Evolutionary conservation across 1,140 invertebrate genomes (phyloP).

Genomic region (Onthophagus taurus): DNA sequence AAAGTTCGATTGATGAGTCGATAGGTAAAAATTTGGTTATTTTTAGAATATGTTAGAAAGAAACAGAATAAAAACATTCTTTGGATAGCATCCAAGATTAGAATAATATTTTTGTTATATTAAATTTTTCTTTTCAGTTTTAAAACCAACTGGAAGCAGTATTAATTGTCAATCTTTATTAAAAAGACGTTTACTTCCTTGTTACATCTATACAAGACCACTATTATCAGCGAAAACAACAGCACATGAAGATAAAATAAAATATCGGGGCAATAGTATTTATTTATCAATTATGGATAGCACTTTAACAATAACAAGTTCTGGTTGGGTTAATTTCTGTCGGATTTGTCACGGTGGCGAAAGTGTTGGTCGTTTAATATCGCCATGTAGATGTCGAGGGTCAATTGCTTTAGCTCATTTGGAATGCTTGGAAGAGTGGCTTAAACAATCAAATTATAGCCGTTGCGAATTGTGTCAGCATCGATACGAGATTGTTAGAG

Average conservation of each 20-base stretch:
- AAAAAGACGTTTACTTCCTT: too few species aligned
- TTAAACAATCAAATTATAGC: constrained; percentile 48
- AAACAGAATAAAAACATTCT: too few species aligned
- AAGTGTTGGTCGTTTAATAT: constrained; percentile 32
- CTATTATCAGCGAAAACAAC: constrained; percentile 25
- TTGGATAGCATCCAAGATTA: too few species aligned
- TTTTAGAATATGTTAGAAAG: too few species aligned
- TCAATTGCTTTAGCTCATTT: constrained; percentile 58
- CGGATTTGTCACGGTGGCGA: constrained; percentile 36
- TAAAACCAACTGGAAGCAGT: too few species aligned
- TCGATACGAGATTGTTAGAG: constrained; percentile 41
- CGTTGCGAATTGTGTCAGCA: constrained; percentile 53
- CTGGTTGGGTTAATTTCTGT: constrained; percentile 25
- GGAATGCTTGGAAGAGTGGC: constrained; percentile 60
- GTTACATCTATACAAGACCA: constrained; percentile 21
- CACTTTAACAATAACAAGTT: constrained; percentile 11
- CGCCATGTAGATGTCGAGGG: constrained; percentile 40
- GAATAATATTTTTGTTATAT: too few species aligned
- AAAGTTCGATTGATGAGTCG: too few species aligned
- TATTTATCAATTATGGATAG: constrained; percentile 25
- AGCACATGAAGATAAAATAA: constrained; percentile 25
- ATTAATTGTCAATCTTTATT: too few species aligned
- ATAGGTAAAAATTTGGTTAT: too few species aligned
- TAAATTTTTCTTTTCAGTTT: too few species aligned
- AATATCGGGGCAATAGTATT: constrained; percentile 23